Conservation (phyloP, 2,797 vertebrate species). For the Sphenodon punctatus region DNA sequence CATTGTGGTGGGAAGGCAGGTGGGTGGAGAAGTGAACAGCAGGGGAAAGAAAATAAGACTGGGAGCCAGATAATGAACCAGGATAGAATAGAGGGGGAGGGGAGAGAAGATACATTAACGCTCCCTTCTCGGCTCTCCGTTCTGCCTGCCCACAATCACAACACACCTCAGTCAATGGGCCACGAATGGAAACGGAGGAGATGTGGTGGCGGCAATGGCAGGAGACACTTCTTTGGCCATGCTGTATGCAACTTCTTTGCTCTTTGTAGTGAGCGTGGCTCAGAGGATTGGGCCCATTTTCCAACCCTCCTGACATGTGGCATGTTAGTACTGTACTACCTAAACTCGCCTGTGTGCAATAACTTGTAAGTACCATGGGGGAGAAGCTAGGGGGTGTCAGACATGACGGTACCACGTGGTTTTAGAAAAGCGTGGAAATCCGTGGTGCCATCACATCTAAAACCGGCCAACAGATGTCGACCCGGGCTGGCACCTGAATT, state of each 20-base stretch:
- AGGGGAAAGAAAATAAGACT: constrained; percentile 40
- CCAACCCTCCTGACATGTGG: too few relatives aligned
- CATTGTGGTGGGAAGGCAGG: constrained; percentile 59
- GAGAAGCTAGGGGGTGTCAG: too few relatives aligned
- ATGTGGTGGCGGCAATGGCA: not conserved
- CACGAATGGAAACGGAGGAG: not conserved
- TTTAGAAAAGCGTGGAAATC: too few relatives aligned
- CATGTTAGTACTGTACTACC: too few relatives aligned
- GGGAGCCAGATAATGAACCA: constrained; percentile 47
- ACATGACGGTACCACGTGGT: too few relatives aligned
- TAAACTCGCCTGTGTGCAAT: too few relatives aligned
- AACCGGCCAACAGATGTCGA: too few relatives aligned
- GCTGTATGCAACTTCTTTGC: accelerated
- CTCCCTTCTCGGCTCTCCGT: not conserved
- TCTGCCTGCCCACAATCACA: not conserved
- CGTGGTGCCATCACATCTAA: too few relatives aligned
- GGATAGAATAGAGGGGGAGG: not conserved
- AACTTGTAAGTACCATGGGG: too few relatives aligned
- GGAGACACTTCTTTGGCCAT: not conserved
- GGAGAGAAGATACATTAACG: constrained; percentile 12
- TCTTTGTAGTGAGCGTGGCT: accelerated
- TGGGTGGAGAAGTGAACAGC: constrained; percentile 65
- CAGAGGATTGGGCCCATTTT: too few relatives aligned
- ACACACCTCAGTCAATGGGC: not conserved
- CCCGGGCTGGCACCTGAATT: too few relatives aligned